Conservation (phyloP, 2,113 vertebrate genomes). For the Scomber japonicus region DNA sequence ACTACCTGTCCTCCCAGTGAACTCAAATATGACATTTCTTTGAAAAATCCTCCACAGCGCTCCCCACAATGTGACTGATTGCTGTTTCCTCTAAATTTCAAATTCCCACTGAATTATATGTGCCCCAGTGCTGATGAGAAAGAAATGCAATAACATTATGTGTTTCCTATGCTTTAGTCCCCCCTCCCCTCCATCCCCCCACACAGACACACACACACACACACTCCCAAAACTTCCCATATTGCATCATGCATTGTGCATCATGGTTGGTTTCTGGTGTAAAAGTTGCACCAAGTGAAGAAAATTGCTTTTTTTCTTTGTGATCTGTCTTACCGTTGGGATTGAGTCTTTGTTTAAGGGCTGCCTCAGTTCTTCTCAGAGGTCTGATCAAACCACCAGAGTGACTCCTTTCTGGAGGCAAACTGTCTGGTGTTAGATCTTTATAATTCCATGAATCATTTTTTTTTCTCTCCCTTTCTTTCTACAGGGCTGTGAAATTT, state of each 20-base stretch:
- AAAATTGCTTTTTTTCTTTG: constrained; percentile 46
- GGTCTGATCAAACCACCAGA: constrained; percentile 54
- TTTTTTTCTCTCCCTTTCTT: constrained; percentile 17
- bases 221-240: background rate
- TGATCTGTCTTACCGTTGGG: constrained; percentile 33
- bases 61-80: constrained; percentile 47
- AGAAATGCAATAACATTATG: constrained; percentile 47
- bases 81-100: constrained; percentile 49
- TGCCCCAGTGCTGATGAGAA: constrained; percentile 42
- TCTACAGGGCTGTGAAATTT: constrained; percentile 16
- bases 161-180: too few relatives aligned
- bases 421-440: constrained; percentile 42
- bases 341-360: constrained; percentile 58
- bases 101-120: constrained; percentile 53
- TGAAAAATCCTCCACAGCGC: constrained; percentile 47
- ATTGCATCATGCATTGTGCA: constrained; percentile 41
- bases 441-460: constrained; percentile 61
- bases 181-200: background rate
- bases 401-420: constrained; percentile 42
- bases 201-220: background rate
- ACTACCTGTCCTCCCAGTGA: constrained; percentile 79
- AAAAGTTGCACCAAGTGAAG: constrained; percentile 7
- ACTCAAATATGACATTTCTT: constrained; percentile 73
- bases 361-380: constrained; percentile 43
- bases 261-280: constrained; percentile 25